phyloP scores from a whole-genome alignment of 1,140 invertebrate genomes.

The Drosophila repleta region DNA sequence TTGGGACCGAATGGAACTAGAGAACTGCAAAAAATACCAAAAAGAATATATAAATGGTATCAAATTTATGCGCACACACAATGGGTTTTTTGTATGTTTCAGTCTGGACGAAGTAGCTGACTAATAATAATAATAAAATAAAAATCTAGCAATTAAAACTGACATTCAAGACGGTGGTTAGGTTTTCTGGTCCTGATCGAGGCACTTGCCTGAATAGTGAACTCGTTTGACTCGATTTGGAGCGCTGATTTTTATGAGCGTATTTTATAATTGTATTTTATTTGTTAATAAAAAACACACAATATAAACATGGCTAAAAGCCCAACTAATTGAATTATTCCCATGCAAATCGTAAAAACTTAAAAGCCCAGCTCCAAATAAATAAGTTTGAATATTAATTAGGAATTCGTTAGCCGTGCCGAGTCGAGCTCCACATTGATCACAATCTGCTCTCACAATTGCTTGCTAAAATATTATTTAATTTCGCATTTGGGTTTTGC shows the following conservation, averaged over 20 bases:
- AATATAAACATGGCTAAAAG: constrained; percentile 56
- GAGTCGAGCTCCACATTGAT: constrained; percentile 54
- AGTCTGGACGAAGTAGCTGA: constrained; percentile 36
- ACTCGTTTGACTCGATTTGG: constrained; percentile 39
- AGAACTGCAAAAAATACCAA: not conserved
- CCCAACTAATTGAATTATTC: constrained; percentile 75
- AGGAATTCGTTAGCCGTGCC: constrained; percentile 1
- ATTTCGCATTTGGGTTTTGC: constrained; percentile 40
- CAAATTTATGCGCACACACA: constrained; percentile 62
- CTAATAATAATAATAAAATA: constrained; percentile 62
- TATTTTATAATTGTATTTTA: constrained; percentile 58
- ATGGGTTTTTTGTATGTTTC: constrained; percentile 9
- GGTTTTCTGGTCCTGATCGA: constrained; percentile 27
- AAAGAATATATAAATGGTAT: constrained; percentile 19
- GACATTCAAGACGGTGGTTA: constrained; percentile 39
- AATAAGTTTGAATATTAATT: constrained; percentile 4
- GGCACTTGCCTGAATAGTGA: not conserved
- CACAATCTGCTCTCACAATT: constrained; percentile 45
- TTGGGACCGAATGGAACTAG: not conserved
- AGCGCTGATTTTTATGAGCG: constrained; percentile 35
- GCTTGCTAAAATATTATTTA: constrained; percentile 49
- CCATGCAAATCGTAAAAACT: constrained; percentile 68
- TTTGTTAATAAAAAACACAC: constrained; percentile 37
- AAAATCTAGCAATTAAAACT: not conserved
- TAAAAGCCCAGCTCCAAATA: constrained; percentile 14